Evolutionary conservation across 1,140 invertebrate species (phyloP), one percentile per base, ranked within the genome.

Genomic region (Lerema accius): DNA sequence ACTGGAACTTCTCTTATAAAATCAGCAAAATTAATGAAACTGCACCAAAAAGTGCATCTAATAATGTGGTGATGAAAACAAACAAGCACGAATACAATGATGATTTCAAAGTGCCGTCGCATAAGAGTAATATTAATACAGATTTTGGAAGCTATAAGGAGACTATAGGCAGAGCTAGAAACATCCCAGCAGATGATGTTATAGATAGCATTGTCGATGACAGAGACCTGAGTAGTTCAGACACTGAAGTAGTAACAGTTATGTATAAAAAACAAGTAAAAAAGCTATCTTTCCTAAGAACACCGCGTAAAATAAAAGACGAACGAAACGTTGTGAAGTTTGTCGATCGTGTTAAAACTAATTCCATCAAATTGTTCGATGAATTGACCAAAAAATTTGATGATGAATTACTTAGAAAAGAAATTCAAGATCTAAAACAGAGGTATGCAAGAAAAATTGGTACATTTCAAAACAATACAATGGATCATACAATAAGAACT

Each of bases 1-100:
- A 40, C 5, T 56, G 53, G 53, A 56, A 43, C 14, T 56, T 43
- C 17, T 39, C 43, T n/a, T 45, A 43, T 11, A 32, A 56, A 11
- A 11, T 56, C 0, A 11, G 43, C 6, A 19, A 19, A n/a, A 4
- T 45, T 5, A 7, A 4, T 10, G 23, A 13, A 10, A 16, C 16
- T 17, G 14, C 43, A 15, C 23, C 1, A n/a, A n/a, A n/a, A n/a
- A n/a, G n/a, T n/a, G n/a, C n/a, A n/a, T n/a, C n/a, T n/a, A n/a
- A n/a, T n/a, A n/a, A n/a, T n/a, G n/a, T n/a, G n/a, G n/a, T n/a
- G n/a, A n/a, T n/a, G n/a, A n/a, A n/a, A n/a, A n/a, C n/a, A n/a
- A n/a, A n/a, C n/a, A n/a, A n/a, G n/a, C n/a, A n/a, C n/a, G n/a
- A n/a, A n/a, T n/a, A n/a, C n/a, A n/a, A n/a, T n/a, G n/a, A n/a